Percentiles rank a stretch among this genome's conserved stretches.
phyloP scores from a whole-genome alignment of 2,888 invertebrate genomes.

The Leistus spinibarbis region DNA sequence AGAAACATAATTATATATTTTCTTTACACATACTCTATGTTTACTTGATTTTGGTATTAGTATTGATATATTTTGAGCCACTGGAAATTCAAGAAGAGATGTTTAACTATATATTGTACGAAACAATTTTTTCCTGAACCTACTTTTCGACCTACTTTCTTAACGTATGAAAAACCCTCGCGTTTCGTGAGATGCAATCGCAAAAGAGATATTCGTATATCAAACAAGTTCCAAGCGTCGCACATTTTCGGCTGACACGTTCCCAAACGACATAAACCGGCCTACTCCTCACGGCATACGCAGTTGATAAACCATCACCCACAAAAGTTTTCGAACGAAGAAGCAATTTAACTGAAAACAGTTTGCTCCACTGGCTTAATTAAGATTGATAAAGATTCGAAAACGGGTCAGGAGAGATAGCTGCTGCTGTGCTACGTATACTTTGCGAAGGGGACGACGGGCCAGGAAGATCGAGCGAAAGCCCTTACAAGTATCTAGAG shows the following conservation, averaged over 20 bases:
- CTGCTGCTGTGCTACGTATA: constrained; percentile 30
- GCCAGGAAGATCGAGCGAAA: neutral
- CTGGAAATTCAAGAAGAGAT: too few species aligned
- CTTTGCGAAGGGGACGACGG: constrained; percentile 32
- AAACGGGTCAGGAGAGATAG: constrained; percentile 43
- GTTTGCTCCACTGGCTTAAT: constrained; percentile 57
- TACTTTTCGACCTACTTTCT: too few species aligned
- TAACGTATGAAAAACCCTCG: too few species aligned
- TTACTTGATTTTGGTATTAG: too few species aligned
- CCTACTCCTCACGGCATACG: neutral
- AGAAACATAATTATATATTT: too few species aligned
- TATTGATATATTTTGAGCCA: too few species aligned
- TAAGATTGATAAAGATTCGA: constrained; percentile 57
- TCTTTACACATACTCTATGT: too few species aligned
- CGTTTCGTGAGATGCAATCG: constrained; percentile 41
- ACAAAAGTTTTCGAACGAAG: constrained; percentile 51
- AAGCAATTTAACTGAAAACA: constrained; percentile 54
- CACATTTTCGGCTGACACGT: neutral
- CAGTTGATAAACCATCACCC: constrained; percentile 28
- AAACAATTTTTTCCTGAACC: too few species aligned
- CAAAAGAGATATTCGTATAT: constrained; percentile 56
- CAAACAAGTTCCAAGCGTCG: constrained; percentile 53
- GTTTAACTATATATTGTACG: too few species aligned
- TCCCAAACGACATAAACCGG: neutral
- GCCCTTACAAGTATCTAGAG: neutral